Conservation (phyloP, 2,888 invertebrate genomes). For the Pristionchus japonicus region DNA sequence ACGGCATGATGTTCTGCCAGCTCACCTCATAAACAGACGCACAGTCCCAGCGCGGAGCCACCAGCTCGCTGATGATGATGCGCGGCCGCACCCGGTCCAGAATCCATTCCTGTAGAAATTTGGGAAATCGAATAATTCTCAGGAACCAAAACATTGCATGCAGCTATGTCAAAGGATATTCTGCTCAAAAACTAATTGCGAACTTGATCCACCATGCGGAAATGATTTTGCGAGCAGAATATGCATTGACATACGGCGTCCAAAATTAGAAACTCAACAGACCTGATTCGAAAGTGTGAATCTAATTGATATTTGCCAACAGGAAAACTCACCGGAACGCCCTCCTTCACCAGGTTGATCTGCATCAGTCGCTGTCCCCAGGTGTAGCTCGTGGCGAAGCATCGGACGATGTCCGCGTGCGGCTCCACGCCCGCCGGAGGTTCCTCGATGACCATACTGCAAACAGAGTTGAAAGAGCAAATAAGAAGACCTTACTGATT, state of each 20-base stretch:
- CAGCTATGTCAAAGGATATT: no score
- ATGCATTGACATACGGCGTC: no score
- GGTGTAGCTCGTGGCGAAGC: conserved; percentile 7
- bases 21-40: background rate
- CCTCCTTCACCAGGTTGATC: conserved; percentile 24
- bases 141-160: no score
- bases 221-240: no score
- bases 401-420: background rate
- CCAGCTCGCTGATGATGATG: conserved; percentile 33
- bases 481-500: no score
- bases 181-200: no score
- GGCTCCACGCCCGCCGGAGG: conserved; percentile 20
- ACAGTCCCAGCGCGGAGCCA: conserved; percentile 34
- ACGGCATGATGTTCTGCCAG: no score
- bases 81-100: conserved; percentile 34
- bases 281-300: no score
- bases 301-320: no score
- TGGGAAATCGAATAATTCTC: background rate
- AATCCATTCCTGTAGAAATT: conserved; percentile 24
- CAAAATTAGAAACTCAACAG: no score
- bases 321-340: conserved; percentile 18
- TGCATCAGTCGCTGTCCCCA: conserved; percentile 1
- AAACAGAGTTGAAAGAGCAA: no score
- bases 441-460: conserved; percentile 21
- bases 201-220: no score